A percentile compares a stretch with the other conserved stretches of the same genome.
Conservation (phyloP, 2,888 invertebrate genomes). For the Eurois occulta region DNA sequence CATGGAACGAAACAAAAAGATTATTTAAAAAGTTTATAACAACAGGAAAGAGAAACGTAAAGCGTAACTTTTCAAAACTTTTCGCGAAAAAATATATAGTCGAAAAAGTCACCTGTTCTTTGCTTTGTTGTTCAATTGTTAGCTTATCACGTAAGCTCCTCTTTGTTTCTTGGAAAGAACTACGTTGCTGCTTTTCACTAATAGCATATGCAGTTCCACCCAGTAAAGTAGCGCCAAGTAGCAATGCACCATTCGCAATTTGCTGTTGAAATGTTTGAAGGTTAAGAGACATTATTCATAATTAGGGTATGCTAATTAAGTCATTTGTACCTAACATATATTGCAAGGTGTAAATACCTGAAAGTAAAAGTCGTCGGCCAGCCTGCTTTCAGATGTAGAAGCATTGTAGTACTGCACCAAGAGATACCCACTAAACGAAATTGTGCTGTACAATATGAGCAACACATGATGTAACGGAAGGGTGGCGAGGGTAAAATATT, state of each 20-base stretch:
- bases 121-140: conserved; percentile 97
- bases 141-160: conserved; percentile 97
- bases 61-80: conserved; percentile 6
- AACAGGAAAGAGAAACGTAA: background rate
- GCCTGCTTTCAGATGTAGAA: conserved; percentile 75
- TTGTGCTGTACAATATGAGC: conserved; percentile 78
- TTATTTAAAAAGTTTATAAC: background rate
- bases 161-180: conserved; percentile 97
- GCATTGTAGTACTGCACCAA: conserved; percentile 84
- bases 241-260: conserved; percentile 92
- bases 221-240: conserved; percentile 93
- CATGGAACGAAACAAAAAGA: background rate
- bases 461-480: conserved; percentile 91
- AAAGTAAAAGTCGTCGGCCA: conserved; percentile 81
- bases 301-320: background rate
- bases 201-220: conserved; percentile 91
- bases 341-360: conserved; percentile 76
- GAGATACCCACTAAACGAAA: conserved; percentile 80
- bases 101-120: conserved; percentile 93
- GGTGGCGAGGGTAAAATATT: conserved; percentile 94
- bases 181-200: conserved; percentile 96
- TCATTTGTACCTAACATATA: background rate
- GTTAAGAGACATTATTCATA: conserved; percentile 9
- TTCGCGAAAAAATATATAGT: conserved; percentile 1
- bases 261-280: conserved; percentile 88